Conservation (phyloP, 2,888 invertebrate species). For the Hydrotaea diabolus region DNA sequence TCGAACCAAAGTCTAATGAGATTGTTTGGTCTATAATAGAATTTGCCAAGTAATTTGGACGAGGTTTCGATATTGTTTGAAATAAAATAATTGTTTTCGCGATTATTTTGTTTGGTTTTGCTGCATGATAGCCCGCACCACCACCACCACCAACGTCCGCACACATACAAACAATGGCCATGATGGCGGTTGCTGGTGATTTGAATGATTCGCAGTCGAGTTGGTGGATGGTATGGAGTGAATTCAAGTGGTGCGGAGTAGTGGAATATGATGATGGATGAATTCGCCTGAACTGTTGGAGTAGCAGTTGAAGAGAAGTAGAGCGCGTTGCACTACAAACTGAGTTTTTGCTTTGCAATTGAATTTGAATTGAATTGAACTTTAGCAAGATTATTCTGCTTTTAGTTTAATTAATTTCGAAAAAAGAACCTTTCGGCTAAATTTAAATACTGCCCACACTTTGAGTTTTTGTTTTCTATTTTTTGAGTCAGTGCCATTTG, state of each 20-base stretch:
- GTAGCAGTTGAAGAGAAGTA: not conserved
- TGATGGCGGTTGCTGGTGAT: not conserved
- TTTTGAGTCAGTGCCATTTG: no score
- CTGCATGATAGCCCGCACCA: not conserved
- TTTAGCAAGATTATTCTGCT: not conserved
- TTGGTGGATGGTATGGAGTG: no score
- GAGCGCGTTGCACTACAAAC: not conserved
- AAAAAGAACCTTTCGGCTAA: not conserved
- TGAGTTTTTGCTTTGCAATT: not conserved
- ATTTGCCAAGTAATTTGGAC: conserved; percentile 29
- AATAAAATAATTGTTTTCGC: conserved; percentile 27
- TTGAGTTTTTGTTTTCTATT: no score
- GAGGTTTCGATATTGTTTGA: conserved; percentile 3
- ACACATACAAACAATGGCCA: not conserved
- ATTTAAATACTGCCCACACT: not conserved
- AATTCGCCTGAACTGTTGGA: not conserved
- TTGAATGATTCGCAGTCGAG: not conserved
- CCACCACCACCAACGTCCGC: not conserved
- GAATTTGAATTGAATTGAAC: not conserved
- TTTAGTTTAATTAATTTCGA: conserved; percentile 24
- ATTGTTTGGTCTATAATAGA: conserved; percentile 33
- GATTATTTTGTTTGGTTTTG: not conserved
- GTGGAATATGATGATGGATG: not conserved
- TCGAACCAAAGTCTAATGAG: conserved; percentile 42
- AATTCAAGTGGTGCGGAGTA: no score